Percentiles rank a stretch among this genome's conserved stretches.
These are phyloP conservation scores for Enteromius radiatus DNA, from an alignment of 2,797 vertebrate species.

Conservation along the genomic window DNA sequence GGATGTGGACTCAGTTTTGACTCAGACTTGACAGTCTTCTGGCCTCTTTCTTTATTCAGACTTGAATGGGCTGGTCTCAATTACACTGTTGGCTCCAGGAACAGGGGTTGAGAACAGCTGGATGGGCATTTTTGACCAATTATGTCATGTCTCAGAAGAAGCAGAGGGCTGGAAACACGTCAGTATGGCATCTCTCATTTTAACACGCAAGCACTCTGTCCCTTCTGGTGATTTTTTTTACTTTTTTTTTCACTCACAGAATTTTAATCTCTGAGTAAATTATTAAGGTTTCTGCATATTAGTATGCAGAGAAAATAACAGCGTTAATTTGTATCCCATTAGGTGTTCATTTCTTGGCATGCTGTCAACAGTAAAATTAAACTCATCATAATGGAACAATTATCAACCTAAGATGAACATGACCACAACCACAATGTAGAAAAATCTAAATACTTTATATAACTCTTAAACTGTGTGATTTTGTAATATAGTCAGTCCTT, in stretches of 20 bases:
- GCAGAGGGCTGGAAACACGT: neutral
- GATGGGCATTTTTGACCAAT: neutral
- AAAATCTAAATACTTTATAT: neutral
- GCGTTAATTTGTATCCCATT: slow-evolving; percentile 28
- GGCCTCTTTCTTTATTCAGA: neutral
- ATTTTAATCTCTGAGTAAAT: neutral
- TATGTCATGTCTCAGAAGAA: neutral
- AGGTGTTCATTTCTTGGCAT: slow-evolving; percentile 34
- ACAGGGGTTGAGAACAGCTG: neutral
- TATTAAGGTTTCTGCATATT: slow-evolving; percentile 28
- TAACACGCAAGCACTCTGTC: neutral
- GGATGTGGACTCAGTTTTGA: neutral
- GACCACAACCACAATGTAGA: neutral
- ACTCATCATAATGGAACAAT: neutral
- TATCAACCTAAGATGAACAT: neutral
- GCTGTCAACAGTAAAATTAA: slow-evolving; percentile 21
- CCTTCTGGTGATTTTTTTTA: neutral
- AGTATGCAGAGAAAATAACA: slow-evolving; percentile 24
- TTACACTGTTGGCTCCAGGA: neutral
- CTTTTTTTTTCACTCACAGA: neutral
- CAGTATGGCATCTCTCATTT: neutral
- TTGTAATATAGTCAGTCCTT: neutral
- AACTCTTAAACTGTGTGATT: neutral
- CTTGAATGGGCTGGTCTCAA: neutral
- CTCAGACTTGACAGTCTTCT: neutral